Conservation (phyloP, 2,113 vertebrate species). For the Laterallus jamaicensis region DNA sequence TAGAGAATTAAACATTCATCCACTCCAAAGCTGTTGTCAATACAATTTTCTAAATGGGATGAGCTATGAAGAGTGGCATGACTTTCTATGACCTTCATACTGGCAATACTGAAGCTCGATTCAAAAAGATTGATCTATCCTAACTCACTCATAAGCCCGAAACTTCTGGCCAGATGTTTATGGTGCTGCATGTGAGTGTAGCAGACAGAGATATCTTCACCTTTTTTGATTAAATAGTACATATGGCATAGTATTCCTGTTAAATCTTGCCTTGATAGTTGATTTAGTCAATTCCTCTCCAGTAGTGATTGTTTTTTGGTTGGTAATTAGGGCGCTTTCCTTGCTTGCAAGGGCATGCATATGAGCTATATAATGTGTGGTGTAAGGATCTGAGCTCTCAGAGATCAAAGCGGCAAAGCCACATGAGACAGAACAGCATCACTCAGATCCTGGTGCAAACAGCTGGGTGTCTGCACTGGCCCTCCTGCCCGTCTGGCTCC, state of each 20-base stretch:
- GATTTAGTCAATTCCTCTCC: not conserved
- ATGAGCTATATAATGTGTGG: not conserved
- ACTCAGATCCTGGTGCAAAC: not conserved
- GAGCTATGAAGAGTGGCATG: not conserved
- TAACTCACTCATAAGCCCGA: not conserved
- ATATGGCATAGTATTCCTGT: not conserved
- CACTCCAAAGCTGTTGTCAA: not conserved
- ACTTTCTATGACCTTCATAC: not conserved
- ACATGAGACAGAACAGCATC: not conserved
- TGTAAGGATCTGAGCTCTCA: not conserved
- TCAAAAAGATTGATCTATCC: not conserved
- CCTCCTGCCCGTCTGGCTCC: not conserved
- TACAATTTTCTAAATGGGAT: not conserved
- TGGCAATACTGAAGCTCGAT: not conserved
- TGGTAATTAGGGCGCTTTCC: not conserved
- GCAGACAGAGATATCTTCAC: not conserved
- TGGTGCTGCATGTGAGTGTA: not conserved
- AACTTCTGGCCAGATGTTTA: not conserved
- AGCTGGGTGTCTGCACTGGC: not conserved
- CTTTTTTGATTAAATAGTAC: not conserved
- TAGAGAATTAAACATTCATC: not conserved
- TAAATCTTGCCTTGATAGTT: not conserved
- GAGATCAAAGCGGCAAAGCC: constrained; percentile 18
- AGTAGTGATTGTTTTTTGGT: not conserved
- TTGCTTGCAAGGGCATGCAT: not conserved